Evolutionary conservation across 2,113 vertebrate genomes (phyloP).

Genomic region (Talpa occidentalis): DNA sequence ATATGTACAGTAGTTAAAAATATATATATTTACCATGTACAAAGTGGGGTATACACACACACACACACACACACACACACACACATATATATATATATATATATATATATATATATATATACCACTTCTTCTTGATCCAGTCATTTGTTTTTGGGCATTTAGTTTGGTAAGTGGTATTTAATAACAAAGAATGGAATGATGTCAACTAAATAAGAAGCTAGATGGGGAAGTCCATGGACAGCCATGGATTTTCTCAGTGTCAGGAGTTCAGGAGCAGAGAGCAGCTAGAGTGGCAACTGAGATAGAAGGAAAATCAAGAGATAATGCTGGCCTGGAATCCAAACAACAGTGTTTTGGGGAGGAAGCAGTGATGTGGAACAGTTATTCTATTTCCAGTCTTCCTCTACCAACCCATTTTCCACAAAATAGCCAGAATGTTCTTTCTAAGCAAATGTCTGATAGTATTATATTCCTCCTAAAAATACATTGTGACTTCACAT

Average conservation of each 20-base stretch:
- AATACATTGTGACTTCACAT: background rate
- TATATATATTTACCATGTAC: too few species aligned
- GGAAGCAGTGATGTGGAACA: background rate
- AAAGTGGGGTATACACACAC: too few species aligned
- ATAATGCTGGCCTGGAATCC: background rate
- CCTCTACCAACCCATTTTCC: background rate
- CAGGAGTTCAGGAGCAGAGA: background rate
- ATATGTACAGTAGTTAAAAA: too few species aligned
- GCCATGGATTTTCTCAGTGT: background rate
- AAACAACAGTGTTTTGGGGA: background rate
- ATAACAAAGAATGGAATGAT: background rate
- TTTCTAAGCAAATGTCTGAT: background rate
- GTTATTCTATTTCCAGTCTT: background rate
- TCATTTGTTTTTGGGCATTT: too few species aligned
- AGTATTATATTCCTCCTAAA: background rate
- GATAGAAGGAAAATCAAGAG: background rate
- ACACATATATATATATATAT: too few species aligned
- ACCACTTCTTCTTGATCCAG: too few species aligned
- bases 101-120: too few species aligned
- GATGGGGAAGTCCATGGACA: background rate
- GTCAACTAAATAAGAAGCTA: background rate
- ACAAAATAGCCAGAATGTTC: background rate
- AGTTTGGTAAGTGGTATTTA: background rate
- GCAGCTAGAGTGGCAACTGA: background rate
- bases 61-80: too few species aligned